Evolutionary conservation across 2,113 vertebrate genomes (phyloP).

Genomic region (Agapornis roseicollis): DNA sequence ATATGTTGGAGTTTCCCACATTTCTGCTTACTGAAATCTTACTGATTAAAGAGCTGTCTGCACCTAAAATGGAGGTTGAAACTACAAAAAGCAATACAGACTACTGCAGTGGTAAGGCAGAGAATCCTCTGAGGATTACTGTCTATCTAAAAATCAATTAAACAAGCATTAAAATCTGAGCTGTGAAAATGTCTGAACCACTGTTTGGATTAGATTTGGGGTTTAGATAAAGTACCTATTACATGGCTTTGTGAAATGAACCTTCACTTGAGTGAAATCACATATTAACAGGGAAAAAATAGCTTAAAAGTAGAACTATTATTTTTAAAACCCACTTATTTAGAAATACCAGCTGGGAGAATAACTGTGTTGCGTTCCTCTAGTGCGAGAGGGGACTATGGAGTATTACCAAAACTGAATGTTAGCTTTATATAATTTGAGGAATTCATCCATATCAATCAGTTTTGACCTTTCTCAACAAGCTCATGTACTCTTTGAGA

Average conservation of each 20-base stretch:
- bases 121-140: not conserved
- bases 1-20: not conserved
- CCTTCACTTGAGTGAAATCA: not conserved
- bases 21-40: not conserved
- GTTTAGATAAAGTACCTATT: not conserved
- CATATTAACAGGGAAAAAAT: not conserved
- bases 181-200: not conserved
- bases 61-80: not conserved
- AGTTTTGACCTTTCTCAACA: not conserved
- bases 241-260: not conserved
- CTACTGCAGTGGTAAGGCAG: not conserved
- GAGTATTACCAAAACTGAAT: not conserved
- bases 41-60: not conserved
- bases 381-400: not conserved
- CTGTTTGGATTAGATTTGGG: not conserved
- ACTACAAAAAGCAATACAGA: not conserved
- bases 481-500: not conserved
- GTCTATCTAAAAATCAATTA: not conserved
- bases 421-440: not conserved
- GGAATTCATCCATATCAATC: not conserved
- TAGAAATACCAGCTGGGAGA: not conserved
- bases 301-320: not conserved
- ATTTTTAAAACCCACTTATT: accelerated
- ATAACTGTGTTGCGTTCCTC: not conserved
- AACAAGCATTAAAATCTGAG: not conserved